phyloP scores from a whole-genome alignment of 2,113 vertebrate species.

The Carassius gibelio region DNA sequence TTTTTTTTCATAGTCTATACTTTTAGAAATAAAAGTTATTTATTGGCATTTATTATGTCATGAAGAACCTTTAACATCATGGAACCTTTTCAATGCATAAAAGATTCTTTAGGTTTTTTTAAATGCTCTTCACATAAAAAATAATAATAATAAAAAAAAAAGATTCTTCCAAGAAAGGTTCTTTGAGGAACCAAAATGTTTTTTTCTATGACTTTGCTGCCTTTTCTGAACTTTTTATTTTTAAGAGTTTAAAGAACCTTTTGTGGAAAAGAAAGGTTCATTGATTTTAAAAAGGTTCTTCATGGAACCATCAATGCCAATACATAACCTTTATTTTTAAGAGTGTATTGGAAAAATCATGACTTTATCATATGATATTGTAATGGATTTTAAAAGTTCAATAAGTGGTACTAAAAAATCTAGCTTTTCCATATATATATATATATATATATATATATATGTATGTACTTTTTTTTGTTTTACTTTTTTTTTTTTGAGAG shows the following conservation, averaged over 20 bases:
- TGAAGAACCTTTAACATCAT: background rate
- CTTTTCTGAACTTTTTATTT: too few species aligned
- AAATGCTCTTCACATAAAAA: background rate
- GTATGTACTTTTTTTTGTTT: too few species aligned
- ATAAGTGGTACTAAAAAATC: background rate
- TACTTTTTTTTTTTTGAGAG: background rate
- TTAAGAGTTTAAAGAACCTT: background rate
- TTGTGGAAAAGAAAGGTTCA: background rate
- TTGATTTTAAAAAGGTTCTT: too few species aligned
- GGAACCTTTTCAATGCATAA: background rate
- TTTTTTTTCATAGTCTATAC: background rate
- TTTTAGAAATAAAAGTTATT: background rate
- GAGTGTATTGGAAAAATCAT: background rate
- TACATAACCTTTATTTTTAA: too few species aligned
- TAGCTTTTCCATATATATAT: background rate
- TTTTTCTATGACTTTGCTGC: too few species aligned
- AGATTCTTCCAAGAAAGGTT: too few species aligned
- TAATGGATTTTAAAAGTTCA: background rate
- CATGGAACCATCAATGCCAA: too few species aligned
- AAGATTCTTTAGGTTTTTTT: background rate
- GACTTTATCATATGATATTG: background rate
- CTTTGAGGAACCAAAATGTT: too few species aligned
- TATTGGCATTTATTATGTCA: background rate
- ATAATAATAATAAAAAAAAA: background rate
- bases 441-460: background rate